Percentiles rank a stretch among this genome's conserved stretches.
These are phyloP conservation scores for Ispidina picta DNA, from an alignment of 2,797 vertebrate species.

Conservation along the genomic window DNA sequence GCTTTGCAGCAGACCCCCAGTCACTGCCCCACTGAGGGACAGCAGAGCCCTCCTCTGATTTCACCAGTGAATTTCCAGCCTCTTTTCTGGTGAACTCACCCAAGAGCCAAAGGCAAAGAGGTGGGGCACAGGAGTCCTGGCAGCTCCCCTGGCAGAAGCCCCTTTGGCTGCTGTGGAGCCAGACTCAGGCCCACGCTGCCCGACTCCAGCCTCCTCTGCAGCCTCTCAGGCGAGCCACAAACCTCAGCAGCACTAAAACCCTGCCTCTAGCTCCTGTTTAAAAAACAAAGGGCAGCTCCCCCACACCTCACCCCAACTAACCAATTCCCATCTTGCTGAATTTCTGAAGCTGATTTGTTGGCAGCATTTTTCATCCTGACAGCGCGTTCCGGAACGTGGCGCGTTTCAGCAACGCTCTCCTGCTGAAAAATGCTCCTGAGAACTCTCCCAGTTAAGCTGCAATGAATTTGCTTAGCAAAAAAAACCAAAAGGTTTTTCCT, in stretches of 20 bases:
- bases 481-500: conserved; percentile 51
- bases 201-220: not conserved
- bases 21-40: not conserved
- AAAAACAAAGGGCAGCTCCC: not conserved
- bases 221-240: not conserved
- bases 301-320: not conserved
- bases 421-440: conserved; percentile 62
- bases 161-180: not conserved
- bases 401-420: not conserved
- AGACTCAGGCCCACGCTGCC: not conserved
- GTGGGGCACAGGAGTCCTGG: not conserved
- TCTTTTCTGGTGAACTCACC: not conserved
- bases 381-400: conserved; percentile 50
- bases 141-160: not conserved
- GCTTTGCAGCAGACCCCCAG: not conserved
- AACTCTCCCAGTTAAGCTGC: conserved; percentile 51
- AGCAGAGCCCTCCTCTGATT: not conserved
- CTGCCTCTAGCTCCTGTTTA: not conserved
- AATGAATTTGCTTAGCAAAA: conserved; percentile 63
- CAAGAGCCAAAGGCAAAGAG: not conserved
- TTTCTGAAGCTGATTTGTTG: conserved; percentile 25
- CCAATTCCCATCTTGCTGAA: conserved; percentile 9
- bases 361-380: conserved; percentile 69
- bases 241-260: not conserved
- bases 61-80: not conserved